These are phyloP conservation scores for Drosophila meridionalis DNA, from an alignment of 2,888 invertebrate species.

Conservation along the genomic window DNA sequence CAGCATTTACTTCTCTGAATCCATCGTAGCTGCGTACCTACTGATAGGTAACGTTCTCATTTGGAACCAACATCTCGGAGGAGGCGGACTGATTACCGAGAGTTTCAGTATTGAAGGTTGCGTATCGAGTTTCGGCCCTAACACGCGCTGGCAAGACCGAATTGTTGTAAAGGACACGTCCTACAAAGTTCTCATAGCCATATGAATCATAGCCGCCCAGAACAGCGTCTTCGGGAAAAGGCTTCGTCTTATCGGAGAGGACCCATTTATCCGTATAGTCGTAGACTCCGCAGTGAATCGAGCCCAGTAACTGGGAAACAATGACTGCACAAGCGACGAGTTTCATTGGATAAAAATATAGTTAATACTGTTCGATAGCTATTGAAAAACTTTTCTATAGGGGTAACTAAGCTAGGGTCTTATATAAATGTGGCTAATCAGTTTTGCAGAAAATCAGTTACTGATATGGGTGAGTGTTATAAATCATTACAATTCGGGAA, in stretches of 20 bases:
- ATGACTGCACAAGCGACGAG: slow-evolving; percentile 19
- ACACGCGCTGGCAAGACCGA: slow-evolving; percentile 53
- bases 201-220: slow-evolving; percentile 51
- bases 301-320: slow-evolving; percentile 39
- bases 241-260: not conserved
- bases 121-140: slow-evolving; percentile 41
- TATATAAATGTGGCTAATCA: not conserved
- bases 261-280: slow-evolving; percentile 50
- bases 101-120: slow-evolving; percentile 34
- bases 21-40: slow-evolving; percentile 62
- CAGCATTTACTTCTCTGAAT: slow-evolving; percentile 37
- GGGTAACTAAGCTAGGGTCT: not conserved
- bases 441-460: not conserved
- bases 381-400: not conserved
- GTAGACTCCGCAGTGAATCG: slow-evolving; percentile 44
- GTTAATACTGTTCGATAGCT: slow-evolving; percentile 10
- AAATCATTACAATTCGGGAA: not conserved
- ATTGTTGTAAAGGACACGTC: slow-evolving; percentile 27
- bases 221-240: slow-evolving; percentile 45
- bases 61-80: slow-evolving; percentile 44
- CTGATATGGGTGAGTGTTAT: slow-evolving; percentile 17
- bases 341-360: slow-evolving; percentile 42
- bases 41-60: slow-evolving; percentile 30
- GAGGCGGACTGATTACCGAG: not conserved
- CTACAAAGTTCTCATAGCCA: slow-evolving; percentile 60